These are phyloP conservation scores for Tetramorium alpestre DNA, from an alignment of 1,140 invertebrate species.

Conservation along the genomic window DNA sequence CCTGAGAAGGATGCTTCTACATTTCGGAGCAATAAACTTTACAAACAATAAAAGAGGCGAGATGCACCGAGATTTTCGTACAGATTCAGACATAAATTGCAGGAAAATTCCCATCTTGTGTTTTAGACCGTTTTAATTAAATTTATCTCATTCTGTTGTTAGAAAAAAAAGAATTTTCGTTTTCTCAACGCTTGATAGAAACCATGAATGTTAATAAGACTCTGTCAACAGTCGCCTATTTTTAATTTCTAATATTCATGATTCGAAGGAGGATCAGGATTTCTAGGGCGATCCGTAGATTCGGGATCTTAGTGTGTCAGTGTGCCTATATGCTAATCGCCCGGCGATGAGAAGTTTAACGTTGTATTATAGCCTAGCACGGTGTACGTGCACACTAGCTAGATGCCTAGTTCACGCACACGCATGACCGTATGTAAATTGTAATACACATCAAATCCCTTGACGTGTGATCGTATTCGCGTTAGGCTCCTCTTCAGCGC, in stretches of 20 bases:
- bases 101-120: background rate
- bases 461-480: constrained; percentile 16
- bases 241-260: constrained; percentile 21
- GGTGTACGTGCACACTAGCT: background rate
- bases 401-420: background rate
- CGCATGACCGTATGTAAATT: constrained; percentile 20
- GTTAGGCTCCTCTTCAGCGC: constrained; percentile 61
- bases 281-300: constrained; percentile 62
- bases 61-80: background rate
- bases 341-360: constrained; percentile 70
- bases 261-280: background rate
- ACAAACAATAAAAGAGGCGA: background rate
- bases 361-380: constrained; percentile 15
- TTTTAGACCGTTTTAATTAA: background rate
- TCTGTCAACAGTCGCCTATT: background rate
- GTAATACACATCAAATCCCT: constrained; percentile 10
- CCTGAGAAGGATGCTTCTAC: no score
- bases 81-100: background rate
- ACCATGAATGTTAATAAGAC: background rate
- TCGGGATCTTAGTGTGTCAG: constrained; percentile 83
- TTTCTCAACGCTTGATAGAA: background rate
- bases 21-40: background rate
- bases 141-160: background rate
- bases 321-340: constrained; percentile 84
- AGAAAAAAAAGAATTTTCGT: background rate